Conservation (phyloP, 2,113 vertebrate genomes). For the Cercocebus atys region DNA sequence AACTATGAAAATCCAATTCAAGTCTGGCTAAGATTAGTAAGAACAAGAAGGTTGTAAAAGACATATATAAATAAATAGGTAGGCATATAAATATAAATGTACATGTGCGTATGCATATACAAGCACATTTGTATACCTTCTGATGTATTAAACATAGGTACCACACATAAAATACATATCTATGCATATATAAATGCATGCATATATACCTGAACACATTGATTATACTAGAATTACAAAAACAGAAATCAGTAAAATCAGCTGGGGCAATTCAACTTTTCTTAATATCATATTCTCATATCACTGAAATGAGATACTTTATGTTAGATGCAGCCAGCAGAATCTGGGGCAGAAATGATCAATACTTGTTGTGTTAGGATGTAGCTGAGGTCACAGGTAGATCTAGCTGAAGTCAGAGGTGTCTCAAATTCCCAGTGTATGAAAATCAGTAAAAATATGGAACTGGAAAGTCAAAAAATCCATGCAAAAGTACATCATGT, state of each 20-base stretch:
- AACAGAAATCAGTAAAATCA: neutral
- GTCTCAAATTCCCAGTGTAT: neutral
- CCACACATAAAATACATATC: neutral
- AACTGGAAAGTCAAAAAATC: neutral
- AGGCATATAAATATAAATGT: neutral
- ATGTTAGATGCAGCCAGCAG: neutral
- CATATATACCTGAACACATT: neutral
- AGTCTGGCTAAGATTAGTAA: neutral
- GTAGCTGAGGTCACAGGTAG: neutral
- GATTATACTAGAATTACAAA: neutral
- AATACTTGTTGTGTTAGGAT: neutral
- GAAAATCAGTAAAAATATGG: neutral
- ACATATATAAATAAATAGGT: neutral
- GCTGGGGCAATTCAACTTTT: neutral
- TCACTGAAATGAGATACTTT: neutral
- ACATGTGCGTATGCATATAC: neutral
- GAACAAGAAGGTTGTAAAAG: neutral
- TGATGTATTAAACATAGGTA: neutral
- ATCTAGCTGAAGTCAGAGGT: neutral
- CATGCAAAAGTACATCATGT: neutral
- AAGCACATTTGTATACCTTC: neutral
- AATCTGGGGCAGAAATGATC: neutral
- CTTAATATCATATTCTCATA: neutral
- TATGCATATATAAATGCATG: neutral
- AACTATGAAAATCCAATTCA: neutral